These are phyloP conservation scores for Diaphora mendica DNA, from an alignment of 2,888 invertebrate genomes.

Conservation along the genomic window DNA sequence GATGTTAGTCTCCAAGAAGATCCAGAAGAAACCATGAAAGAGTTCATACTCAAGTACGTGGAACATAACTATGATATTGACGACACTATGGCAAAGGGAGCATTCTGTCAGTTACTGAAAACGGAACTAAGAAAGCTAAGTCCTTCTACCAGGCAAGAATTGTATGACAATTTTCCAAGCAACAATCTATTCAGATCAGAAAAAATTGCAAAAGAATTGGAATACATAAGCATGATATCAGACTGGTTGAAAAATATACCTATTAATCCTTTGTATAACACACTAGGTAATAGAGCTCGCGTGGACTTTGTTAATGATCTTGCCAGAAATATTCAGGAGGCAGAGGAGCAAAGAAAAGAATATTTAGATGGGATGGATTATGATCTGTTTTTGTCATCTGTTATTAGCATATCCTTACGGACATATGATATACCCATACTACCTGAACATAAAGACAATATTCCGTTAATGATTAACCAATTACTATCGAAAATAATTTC, in stretches of 20 bases:
- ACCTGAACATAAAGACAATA: constrained; percentile 41
- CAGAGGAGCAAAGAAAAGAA: constrained; percentile 59
- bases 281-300: constrained; percentile 54
- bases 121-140: constrained; percentile 60
- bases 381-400: constrained; percentile 51
- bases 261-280: constrained; percentile 56
- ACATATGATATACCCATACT: constrained; percentile 53
- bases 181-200: constrained; percentile 47
- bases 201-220: constrained; percentile 59
- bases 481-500: constrained; percentile 49
- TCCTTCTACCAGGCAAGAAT: constrained; percentile 54
- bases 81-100: constrained; percentile 59
- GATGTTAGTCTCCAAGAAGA: constrained; percentile 33
- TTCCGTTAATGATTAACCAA: constrained; percentile 52
- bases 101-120: constrained; percentile 61
- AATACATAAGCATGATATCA: constrained; percentile 66
- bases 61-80: constrained; percentile 63
- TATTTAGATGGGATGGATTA: constrained; percentile 57
- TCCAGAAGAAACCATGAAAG: constrained; percentile 59
- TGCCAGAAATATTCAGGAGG: constrained; percentile 61
- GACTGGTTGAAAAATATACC: constrained; percentile 72
- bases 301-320: constrained; percentile 63
- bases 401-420: constrained; percentile 51
- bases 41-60: constrained; percentile 64
- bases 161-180: constrained; percentile 53